Conservation (phyloP, 2,113 vertebrate species). For the Coptodon bakossiorum region DNA sequence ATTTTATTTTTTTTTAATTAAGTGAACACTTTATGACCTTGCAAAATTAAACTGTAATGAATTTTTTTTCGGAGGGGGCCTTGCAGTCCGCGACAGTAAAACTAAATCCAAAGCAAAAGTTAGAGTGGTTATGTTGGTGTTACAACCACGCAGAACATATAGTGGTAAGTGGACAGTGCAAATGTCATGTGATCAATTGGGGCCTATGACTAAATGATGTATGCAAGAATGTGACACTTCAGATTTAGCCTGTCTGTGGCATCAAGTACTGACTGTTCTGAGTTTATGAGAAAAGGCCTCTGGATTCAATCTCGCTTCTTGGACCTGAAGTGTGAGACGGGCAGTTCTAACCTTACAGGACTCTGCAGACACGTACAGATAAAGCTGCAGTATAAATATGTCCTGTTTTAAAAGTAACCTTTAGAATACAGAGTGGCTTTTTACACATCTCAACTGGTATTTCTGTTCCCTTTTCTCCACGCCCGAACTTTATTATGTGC, state of each 20-base stretch:
- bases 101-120: neutral
- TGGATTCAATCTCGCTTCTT: neutral
- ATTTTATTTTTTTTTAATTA: neutral
- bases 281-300: neutral
- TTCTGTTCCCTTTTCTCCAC: neutral
- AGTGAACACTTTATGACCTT: neutral
- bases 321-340: neutral
- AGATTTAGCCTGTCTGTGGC: neutral
- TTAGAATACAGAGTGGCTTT: neutral
- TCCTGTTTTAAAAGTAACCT: neutral
- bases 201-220: neutral
- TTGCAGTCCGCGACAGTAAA: neutral
- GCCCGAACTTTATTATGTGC: neutral
- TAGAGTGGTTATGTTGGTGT: neutral
- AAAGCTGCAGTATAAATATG: neutral
- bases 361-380: neutral
- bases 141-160: neutral
- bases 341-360: neutral
- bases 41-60: neutral
- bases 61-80: neutral
- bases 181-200: neutral
- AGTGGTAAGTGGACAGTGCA: neutral
- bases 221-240: neutral
- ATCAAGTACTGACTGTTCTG: neutral
- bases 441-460: neutral